A percentile compares a stretch with the other conserved stretches of the same genome.
These are phyloP conservation scores for Eciton burchellii DNA, from an alignment of 1,140 invertebrate genomes.

Conservation along the genomic window DNA sequence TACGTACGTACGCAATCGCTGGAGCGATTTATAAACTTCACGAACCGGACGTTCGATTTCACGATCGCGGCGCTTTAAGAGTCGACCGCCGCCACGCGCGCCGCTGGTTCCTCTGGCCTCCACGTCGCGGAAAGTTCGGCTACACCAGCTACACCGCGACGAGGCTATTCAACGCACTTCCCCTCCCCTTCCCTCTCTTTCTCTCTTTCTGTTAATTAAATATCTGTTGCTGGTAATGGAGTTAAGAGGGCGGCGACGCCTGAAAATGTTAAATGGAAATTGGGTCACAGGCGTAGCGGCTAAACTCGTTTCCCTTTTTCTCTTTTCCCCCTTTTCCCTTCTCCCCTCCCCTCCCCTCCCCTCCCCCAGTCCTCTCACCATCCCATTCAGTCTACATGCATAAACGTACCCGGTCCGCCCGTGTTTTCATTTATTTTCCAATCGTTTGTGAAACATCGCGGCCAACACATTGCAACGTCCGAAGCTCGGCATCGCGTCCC, in stretches of 20 bases:
- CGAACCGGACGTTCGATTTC: slow-evolving; percentile 14
- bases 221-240: slow-evolving; percentile 46
- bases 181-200: too few species aligned
- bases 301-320: slow-evolving; percentile 53
- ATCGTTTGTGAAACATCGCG: slow-evolving; percentile 9
- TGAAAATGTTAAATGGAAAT: slow-evolving; percentile 57
- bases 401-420: slow-evolving; percentile 27
- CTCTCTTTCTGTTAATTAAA: slow-evolving; percentile 53
- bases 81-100: slow-evolving; percentile 12
- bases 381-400: too few species aligned
- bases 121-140: slow-evolving; percentile 24
- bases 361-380: too few species aligned
- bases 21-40: slow-evolving; percentile 48
- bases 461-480: slow-evolving; percentile 25
- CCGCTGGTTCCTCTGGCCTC: slow-evolving; percentile 34
- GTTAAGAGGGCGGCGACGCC: slow-evolving; percentile 44
- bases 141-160: slow-evolving; percentile 22
- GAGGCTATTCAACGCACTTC: slow-evolving; percentile 44
- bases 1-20: slow-evolving; percentile 25
- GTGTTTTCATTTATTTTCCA: slow-evolving; percentile 55
- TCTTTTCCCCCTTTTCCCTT: too few species aligned
- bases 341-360: too few species aligned
- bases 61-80: slow-evolving; percentile 36
- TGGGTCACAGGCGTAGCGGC: slow-evolving; percentile 49
- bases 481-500: slow-evolving; percentile 47